These are phyloP conservation scores for Gerris buenoi DNA, from an alignment of 1,140 invertebrate genomes.

Conservation along the genomic window DNA sequence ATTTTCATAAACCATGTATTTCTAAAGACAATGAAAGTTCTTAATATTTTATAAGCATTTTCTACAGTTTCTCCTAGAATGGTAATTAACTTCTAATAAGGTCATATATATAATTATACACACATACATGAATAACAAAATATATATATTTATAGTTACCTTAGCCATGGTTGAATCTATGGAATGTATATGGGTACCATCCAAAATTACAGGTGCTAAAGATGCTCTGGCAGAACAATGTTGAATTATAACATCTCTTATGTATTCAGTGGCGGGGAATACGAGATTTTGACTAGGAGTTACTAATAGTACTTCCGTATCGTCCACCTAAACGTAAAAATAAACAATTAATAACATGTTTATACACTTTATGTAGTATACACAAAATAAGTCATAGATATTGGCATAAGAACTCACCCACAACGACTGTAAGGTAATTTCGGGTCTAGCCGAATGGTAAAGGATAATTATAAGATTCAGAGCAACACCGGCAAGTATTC, in stretches of 20 bases:
- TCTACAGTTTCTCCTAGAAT: no score
- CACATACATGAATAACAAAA: no score
- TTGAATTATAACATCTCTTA: conserved; percentile 33
- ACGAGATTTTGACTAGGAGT: conserved; percentile 43
- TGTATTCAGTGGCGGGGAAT: conserved; percentile 49
- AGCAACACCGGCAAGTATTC: conserved; percentile 51
- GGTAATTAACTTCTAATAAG: no score
- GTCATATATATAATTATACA: no score
- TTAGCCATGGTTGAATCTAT: conserved; percentile 48
- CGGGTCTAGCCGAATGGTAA: conserved; percentile 47
- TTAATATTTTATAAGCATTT: no score
- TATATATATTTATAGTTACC: no score
- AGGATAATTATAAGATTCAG: conserved; percentile 48
- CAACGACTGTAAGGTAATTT: conserved; percentile 31
- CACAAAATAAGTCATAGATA: no score
- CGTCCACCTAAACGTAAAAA: conserved; percentile 16
- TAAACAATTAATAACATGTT: no score
- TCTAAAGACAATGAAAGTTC: no score
- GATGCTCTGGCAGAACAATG: conserved; percentile 6
- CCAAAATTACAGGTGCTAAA: conserved; percentile 36
- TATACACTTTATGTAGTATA: no score
- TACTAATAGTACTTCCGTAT: conserved; percentile 32
- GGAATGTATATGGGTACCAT: conserved; percentile 40
- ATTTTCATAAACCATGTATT: no score
- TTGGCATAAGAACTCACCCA: conserved; percentile 31